Conservation (phyloP, 2,888 invertebrate species). For the Leptogaster cylindrica region DNA sequence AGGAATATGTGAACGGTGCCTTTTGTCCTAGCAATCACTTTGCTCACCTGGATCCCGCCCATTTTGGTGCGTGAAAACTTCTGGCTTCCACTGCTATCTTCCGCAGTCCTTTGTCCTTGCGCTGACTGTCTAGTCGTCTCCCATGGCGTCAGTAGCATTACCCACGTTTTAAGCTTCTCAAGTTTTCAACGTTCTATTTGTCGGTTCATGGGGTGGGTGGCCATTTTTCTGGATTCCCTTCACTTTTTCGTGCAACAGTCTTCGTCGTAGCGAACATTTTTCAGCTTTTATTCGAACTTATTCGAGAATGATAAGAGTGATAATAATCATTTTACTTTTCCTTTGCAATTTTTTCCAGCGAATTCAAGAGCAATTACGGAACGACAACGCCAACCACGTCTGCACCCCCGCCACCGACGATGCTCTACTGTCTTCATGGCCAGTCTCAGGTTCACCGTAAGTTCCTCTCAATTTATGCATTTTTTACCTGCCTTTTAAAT, state of each 20-base stretch:
- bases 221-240: slow-evolving; percentile 6
- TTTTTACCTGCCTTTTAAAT: background rate
- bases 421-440: slow-evolving; percentile 45
- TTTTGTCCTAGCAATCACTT: background rate
- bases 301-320: slow-evolving; percentile 35
- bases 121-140: slow-evolving; percentile 28
- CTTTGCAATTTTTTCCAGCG: slow-evolving; percentile 38
- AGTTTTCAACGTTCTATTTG: slow-evolving; percentile 7
- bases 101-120: slow-evolving; percentile 8
- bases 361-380: slow-evolving; percentile 47
- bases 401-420: background rate
- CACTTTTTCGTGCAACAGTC: slow-evolving; percentile 10
- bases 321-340: slow-evolving; percentile 28
- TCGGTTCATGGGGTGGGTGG: background rate
- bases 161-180: background rate
- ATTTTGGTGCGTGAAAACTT: slow-evolving; percentile 8
- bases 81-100: slow-evolving; percentile 2
- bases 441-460: slow-evolving; percentile 43
- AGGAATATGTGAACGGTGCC: slow-evolving; percentile 7
- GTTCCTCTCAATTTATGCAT: slow-evolving; percentile 15
- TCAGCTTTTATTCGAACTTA: slow-evolving; percentile 34
- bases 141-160: slow-evolving; percentile 1
- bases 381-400: slow-evolving; percentile 24
- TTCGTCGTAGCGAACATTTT: slow-evolving; percentile 26
- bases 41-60: slow-evolving; percentile 28